Conservation (phyloP, 2,888 invertebrate species). For the Julus scanicus region DNA sequence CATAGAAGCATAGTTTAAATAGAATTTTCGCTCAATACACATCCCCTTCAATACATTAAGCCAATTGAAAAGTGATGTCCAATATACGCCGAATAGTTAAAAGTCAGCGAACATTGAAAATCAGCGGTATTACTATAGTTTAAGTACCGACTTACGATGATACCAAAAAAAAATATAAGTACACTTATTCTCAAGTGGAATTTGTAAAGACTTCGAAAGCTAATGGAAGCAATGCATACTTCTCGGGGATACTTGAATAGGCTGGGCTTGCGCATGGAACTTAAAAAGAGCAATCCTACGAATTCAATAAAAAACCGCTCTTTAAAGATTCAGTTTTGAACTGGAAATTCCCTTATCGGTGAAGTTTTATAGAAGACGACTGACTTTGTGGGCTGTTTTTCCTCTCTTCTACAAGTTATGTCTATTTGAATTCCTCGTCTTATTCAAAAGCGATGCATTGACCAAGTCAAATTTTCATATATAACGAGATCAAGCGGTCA, state of each 20-base stretch:
- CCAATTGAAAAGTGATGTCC: too few relatives aligned
- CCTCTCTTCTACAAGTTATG: not conserved
- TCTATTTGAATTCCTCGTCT: not conserved
- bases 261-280: not conserved
- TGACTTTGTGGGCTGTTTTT: not conserved
- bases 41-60: too few relatives aligned
- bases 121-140: too few relatives aligned
- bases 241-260: not conserved
- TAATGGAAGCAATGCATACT: not conserved
- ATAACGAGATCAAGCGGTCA: slow-evolving; percentile 33
- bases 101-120: too few relatives aligned
- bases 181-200: not conserved
- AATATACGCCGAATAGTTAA: too few relatives aligned
- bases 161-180: not conserved
- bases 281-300: not conserved
- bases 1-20: too few relatives aligned
- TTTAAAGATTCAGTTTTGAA: not conserved
- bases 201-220: not conserved
- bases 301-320: not conserved
- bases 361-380: not conserved
- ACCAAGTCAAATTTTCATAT: not conserved
- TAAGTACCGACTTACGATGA: too few relatives aligned
- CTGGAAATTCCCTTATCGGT: not conserved
- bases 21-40: too few relatives aligned
- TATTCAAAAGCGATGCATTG: not conserved